Percentiles rank a stretch among this genome's conserved stretches.
These are phyloP conservation scores for Leptinotarsa rubiginosa DNA, from an alignment of 2,888 invertebrate species.

Conservation along the genomic window DNA sequence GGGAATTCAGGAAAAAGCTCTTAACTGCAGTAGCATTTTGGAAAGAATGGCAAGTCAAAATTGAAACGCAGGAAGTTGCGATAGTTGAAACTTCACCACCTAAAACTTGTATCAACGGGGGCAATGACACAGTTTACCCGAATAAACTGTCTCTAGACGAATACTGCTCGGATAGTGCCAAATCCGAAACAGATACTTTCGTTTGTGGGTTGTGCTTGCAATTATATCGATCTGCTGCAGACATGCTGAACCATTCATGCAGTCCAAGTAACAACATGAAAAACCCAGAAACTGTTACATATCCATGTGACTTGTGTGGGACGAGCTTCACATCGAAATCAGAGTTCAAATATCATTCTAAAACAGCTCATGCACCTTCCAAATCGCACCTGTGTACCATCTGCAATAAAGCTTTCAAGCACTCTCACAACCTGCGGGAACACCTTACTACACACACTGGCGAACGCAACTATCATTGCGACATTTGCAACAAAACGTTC, in stretches of 20 bases:
- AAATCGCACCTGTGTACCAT: constrained; percentile 24
- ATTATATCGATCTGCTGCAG: constrained; percentile 24
- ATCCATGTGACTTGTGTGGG: constrained; percentile 36
- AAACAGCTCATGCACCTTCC: constrained; percentile 34
- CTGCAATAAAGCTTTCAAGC: constrained; percentile 56
- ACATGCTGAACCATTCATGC: constrained; percentile 30
- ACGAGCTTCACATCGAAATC: constrained; percentile 51
- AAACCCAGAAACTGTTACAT: background rate
- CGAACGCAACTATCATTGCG: constrained; percentile 57
- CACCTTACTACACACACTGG: constrained; percentile 59
- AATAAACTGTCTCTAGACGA: background rate
- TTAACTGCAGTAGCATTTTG: constrained; percentile 52
- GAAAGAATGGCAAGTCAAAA: constrained; percentile 19
- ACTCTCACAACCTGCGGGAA: constrained; percentile 56
- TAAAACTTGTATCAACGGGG: background rate
- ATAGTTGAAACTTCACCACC: background rate
- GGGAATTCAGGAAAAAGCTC: constrained; percentile 54
- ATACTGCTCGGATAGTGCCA: background rate
- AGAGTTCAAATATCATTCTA: constrained; percentile 53
- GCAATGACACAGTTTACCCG: background rate
- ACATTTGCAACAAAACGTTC: constrained; percentile 58
- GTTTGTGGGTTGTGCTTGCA: background rate
- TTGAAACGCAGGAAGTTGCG: background rate
- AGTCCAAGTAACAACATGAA: constrained; percentile 6
- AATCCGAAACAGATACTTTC: constrained; percentile 21